Evolutionary conservation across 2,797 vertebrate genomes (phyloP).

Genomic region (Acrossocheilus fasciatus): DNA sequence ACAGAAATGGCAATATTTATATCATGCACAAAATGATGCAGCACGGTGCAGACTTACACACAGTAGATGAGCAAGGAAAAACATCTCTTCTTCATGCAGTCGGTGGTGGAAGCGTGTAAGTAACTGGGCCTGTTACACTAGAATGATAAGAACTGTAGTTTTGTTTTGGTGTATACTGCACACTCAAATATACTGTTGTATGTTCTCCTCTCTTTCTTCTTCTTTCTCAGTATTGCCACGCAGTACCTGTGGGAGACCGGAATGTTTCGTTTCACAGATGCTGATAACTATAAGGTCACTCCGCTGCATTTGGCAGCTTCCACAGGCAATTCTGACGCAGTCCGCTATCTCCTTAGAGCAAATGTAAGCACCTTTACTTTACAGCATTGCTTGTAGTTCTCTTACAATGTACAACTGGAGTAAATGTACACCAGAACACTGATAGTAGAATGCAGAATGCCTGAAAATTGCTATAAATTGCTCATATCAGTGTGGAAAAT

Average conservation of each 20-base stretch:
- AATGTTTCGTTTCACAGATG: conserved; percentile 81
- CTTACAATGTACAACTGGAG: neutral
- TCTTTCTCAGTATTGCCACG: conserved; percentile 72
- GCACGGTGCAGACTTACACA: conserved; percentile 76
- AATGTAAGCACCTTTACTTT: conserved; percentile 67
- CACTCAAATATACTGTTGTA: neutral
- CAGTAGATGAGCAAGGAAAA: conserved; percentile 78
- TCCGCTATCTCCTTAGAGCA: conserved; percentile 78
- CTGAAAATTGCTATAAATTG: conserved; percentile 1
- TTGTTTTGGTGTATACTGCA: conserved; percentile 6
- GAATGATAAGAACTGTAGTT: too few relatives aligned
- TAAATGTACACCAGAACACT: neutral
- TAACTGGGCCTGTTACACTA: conserved; percentile 27
- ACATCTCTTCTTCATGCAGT: conserved; percentile 81
- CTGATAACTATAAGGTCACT: conserved; percentile 77
- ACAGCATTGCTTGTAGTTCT: neutral
- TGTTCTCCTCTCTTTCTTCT: neutral
- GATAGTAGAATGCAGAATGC: neutral
- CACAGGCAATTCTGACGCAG: conserved; percentile 79
- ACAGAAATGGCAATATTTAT: conserved; percentile 81
- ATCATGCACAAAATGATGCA: conserved; percentile 83
- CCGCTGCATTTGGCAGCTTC: conserved; percentile 82
- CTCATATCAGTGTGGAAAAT: neutral
- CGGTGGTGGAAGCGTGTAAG: conserved; percentile 83
- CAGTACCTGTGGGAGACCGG: conserved; percentile 83